phyloP scores from a whole-genome alignment of 2,113 vertebrate genomes.

The Pterophyllum scalare region DNA sequence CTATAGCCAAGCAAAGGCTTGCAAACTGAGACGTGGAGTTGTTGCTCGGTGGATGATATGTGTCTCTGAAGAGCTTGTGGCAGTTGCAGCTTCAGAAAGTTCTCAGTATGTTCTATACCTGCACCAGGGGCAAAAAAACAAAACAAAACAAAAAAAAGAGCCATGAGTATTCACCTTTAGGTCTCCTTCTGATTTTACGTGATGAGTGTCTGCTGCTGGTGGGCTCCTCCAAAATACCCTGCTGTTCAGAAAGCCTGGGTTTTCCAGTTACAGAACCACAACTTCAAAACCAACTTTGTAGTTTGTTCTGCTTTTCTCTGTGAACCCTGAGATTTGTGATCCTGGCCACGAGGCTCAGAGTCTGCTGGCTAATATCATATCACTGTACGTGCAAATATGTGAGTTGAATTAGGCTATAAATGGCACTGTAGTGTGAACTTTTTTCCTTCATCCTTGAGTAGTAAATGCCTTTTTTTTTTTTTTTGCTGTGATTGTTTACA shows the following conservation, averaged over 20 bases:
- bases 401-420: background rate
- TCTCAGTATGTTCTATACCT: background rate
- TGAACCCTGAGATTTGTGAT: background rate
- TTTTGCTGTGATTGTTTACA: background rate
- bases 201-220: fast-evolving
- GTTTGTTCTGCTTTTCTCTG: background rate
- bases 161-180: background rate
- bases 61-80: background rate
- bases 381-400: background rate
- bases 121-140: background rate
- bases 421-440: background rate
- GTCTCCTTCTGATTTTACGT: background rate
- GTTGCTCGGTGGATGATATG: background rate
- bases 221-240: background rate
- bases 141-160: background rate
- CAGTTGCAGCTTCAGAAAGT: background rate
- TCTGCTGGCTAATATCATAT: fast-evolving
- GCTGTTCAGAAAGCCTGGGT: background rate
- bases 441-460: background rate
- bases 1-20: background rate
- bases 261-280: background rate
- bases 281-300: background rate
- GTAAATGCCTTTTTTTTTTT: background rate
- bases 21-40: background rate
- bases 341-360: background rate